phyloP scores from a whole-genome alignment of 2,888 invertebrate genomes.

The Polymixis flavicincta region DNA sequence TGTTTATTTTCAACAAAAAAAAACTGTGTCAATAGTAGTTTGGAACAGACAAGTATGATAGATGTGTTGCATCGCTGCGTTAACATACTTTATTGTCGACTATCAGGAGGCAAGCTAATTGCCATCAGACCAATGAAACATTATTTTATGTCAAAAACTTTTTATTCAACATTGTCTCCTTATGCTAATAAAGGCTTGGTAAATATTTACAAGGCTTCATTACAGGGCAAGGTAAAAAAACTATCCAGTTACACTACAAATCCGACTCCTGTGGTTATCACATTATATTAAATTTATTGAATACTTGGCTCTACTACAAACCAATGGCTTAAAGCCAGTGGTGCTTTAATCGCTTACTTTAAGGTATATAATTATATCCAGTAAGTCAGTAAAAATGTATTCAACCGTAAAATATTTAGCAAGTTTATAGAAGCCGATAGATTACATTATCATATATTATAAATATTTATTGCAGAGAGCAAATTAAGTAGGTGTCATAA shows the following conservation, averaged over 20 bases:
- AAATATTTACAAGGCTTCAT: constrained; percentile 90
- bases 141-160: constrained; percentile 84
- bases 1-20: background rate
- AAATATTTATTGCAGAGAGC: constrained; percentile 72
- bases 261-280: constrained; percentile 84
- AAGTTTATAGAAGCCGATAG: constrained; percentile 61
- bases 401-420: constrained; percentile 54
- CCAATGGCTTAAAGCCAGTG: constrained; percentile 73
- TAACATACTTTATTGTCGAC: too few species aligned
- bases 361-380: constrained; percentile 12
- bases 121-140: constrained; percentile 76
- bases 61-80: background rate
- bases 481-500: constrained; percentile 65
- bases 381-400: constrained; percentile 56
- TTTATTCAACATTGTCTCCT: constrained; percentile 89
- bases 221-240: constrained; percentile 90
- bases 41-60: background rate
- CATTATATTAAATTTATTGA: constrained; percentile 77
- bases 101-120: background rate
- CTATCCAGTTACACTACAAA: constrained; percentile 85
- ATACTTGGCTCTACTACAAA: constrained; percentile 82
- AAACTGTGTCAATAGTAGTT: background rate
- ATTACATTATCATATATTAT: constrained; percentile 62
- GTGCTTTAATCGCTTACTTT: constrained; percentile 52
- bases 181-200: constrained; percentile 89